These are phyloP conservation scores for Palythoa heliodiscus DNA, from an alignment of 92 coral and sea anemone genomes.

Conservation along the genomic window DNA sequence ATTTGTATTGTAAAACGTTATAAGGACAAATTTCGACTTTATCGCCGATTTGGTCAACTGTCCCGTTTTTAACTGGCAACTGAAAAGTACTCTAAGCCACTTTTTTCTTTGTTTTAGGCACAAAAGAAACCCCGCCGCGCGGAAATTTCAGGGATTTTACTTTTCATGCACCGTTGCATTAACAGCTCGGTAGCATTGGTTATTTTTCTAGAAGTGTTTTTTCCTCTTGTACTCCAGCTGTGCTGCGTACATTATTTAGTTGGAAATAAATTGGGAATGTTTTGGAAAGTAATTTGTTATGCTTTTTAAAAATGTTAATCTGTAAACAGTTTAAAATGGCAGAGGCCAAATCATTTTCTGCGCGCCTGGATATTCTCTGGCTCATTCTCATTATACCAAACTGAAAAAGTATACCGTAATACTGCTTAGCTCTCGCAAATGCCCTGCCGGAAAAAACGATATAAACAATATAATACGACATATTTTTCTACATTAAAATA, in stretches of 20 bases:
- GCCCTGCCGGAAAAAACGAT: too few relatives aligned
- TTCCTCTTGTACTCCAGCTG: conserved; percentile 16
- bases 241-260: not conserved
- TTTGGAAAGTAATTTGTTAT: conserved; percentile 1
- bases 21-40: not conserved
- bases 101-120: conserved; percentile 8
- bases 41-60: not conserved
- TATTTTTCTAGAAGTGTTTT: not conserved
- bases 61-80: not conserved
- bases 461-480: too few relatives aligned
- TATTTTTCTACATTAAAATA: too few relatives aligned
- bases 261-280: conserved; percentile 25
- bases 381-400: too few relatives aligned
- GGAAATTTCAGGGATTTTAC: not conserved
- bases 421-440: too few relatives aligned
- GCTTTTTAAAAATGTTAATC: not conserved
- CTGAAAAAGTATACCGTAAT: too few relatives aligned
- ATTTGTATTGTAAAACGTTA: not conserved
- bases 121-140: conserved; percentile 10
- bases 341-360: too few relatives aligned
- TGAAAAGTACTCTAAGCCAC: not conserved
- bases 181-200: not conserved
- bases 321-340: not conserved
- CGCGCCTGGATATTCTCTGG: too few relatives aligned
- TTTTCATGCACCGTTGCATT: not conserved